Evolutionary conservation across 2,888 invertebrate species (phyloP).

Genomic region (Itoplectis maculator): DNA sequence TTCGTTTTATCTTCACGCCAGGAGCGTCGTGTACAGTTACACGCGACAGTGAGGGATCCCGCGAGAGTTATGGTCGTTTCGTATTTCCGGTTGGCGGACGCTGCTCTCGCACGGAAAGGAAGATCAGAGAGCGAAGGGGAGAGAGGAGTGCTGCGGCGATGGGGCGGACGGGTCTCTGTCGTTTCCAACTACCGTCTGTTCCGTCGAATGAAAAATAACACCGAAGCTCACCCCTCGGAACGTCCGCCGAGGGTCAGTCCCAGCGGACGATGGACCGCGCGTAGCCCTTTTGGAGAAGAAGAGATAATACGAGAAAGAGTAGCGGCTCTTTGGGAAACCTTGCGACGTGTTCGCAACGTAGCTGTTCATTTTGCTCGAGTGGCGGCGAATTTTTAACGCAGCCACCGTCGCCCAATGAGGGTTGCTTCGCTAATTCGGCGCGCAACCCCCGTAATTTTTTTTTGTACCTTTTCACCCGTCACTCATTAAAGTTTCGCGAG

Average conservation of each 20-base stretch:
- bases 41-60: not conserved
- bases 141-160: too few species aligned
- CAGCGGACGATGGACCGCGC: slow-evolving; percentile 8
- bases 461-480: slow-evolving; percentile 20
- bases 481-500: slow-evolving; percentile 41
- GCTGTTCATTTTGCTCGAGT: slow-evolving; percentile 51
- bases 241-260: slow-evolving; percentile 11
- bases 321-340: not conserved
- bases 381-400: slow-evolving; percentile 35
- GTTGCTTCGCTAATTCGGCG: slow-evolving; percentile 41
- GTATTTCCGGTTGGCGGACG: slow-evolving; percentile 44
- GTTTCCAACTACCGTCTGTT: slow-evolving; percentile 25
- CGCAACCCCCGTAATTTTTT: not conserved
- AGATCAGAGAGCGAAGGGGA: slow-evolving; percentile 39
- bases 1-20: slow-evolving; percentile 33
- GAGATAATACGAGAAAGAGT: slow-evolving; percentile 23
- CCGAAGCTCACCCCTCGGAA: slow-evolving; percentile 18
- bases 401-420: not conserved
- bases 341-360: slow-evolving; percentile 4
- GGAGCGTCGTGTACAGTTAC: not conserved
- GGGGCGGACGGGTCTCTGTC: too few species aligned
- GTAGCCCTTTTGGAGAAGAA: slow-evolving; percentile 26
- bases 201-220: slow-evolving; percentile 47
- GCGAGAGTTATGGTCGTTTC: slow-evolving; percentile 33
- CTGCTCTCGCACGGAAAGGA: slow-evolving; percentile 29